phyloP scores from a whole-genome alignment of 2,113 vertebrate genomes.

The Prolemur simus region DNA sequence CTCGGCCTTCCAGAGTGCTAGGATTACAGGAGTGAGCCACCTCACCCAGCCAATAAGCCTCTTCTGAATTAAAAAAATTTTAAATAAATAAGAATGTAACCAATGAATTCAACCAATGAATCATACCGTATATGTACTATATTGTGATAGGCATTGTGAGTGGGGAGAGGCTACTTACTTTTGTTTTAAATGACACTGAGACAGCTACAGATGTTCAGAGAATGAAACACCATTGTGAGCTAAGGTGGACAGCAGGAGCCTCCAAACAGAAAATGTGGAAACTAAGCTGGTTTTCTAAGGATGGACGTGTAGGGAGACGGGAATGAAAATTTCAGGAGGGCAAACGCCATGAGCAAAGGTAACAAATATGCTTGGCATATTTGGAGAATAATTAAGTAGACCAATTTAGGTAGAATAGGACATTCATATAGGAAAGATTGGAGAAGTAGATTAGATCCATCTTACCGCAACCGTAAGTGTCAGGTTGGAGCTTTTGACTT shows the following conservation, averaged over 20 bases:
- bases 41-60: not conserved
- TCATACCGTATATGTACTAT: not conserved
- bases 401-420: not conserved
- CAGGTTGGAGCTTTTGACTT: not conserved
- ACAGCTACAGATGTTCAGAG: not conserved
- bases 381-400: not conserved
- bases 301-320: not conserved
- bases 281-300: not conserved
- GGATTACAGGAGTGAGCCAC: too few relatives aligned
- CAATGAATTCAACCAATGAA: too few relatives aligned
- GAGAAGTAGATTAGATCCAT: not conserved
- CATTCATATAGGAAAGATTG: not conserved
- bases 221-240: not conserved
- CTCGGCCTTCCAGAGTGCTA: too few relatives aligned
- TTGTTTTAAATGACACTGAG: not conserved
- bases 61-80: not conserved
- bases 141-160: not conserved
- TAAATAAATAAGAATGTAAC: not conserved
- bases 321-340: not conserved
- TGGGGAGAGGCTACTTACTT: not conserved
- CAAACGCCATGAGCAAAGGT: not conserved
- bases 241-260: not conserved
- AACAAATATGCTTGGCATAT: not conserved
- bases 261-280: not conserved
- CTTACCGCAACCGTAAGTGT: not conserved